Base-by-base conservation (phyloP, 1,140 invertebrate genomes). In the Brachionus paranguensis region DNA sequence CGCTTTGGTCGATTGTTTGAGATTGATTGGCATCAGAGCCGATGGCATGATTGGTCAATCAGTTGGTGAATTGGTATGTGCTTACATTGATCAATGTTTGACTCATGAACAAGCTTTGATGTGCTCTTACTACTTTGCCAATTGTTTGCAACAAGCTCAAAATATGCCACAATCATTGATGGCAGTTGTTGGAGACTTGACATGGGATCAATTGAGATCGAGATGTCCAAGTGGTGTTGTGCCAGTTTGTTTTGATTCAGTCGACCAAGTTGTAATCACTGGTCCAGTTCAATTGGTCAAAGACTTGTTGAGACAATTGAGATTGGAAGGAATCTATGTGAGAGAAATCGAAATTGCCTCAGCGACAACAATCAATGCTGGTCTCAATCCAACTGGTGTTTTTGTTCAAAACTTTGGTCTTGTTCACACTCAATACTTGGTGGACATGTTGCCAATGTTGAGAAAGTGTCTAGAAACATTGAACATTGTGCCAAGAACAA, bases 41-140 rank as follows among this genome's bases (percentile, higher is more conserved):
- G 95, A 98, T 89, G 96, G 95, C 68, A 95, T 99, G 86, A 90
- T 98, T 65, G 97, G 97, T 2, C 96, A 99, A 88, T 98, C 96
- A 0, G 95, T 89, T 76, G 89, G 89, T 72, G 89, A 90, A 83
- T 85, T 89, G 12, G 95, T 95, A 3, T 99, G 96, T 90, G 96
- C 95, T 7, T 99, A 99, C 90, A 96, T 96, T 55, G 97, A 99
- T 90, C 96, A 95, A 8, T 93, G 93, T 33, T 93, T 98, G 85
- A 97, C 95, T 6, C 92, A 93, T 0, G 95, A 97, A 88, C 95
- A 99, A 89, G 94, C 95, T 0, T 92, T 98, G 43, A 88, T 97
- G 78, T 93, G 95, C 74, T 96, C 96, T 29, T 98, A 95, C 88
- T 95, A 93, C 92, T 91, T 96, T 91, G 96, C 96, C 17, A 92